Conservation (phyloP, 2,113 vertebrate genomes). For the Orycteropus afer region DNA sequence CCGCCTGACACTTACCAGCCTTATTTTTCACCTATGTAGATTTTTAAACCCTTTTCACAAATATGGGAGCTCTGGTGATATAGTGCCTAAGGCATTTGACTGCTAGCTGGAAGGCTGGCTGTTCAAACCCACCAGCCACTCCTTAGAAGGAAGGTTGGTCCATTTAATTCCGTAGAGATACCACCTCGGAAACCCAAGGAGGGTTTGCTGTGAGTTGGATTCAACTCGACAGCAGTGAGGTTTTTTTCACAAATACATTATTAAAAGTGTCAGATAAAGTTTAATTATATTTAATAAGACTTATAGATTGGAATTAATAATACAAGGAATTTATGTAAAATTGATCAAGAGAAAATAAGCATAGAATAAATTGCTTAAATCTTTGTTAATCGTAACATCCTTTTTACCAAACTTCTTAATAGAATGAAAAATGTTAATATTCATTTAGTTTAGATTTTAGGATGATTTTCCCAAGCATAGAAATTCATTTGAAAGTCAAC, state of each 20-base stretch:
- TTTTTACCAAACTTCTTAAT: not conserved
- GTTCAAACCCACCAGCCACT: too few relatives aligned
- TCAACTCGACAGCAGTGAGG: too few relatives aligned
- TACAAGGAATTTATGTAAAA: not conserved
- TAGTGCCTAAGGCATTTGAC: too few relatives aligned
- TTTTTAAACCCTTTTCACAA: conserved; percentile 21
- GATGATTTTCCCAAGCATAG: not conserved
- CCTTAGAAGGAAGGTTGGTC: too few relatives aligned
- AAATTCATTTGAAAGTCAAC: not conserved
- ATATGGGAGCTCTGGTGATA: too few relatives aligned
- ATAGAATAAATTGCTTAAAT: not conserved
- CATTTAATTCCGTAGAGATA: too few relatives aligned
- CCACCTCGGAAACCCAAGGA: too few relatives aligned
- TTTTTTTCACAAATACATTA: not conserved
- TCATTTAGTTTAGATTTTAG: not conserved
- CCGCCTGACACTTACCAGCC: too few relatives aligned
- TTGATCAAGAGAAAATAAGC: not conserved
- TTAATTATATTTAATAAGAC: conserved; percentile 18
- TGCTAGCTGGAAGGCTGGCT: too few relatives aligned
- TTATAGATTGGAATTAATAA: not conserved
- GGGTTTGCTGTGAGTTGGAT: too few relatives aligned
- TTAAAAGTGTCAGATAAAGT: not conserved
- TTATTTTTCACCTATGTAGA: not conserved
- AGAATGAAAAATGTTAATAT: not conserved
- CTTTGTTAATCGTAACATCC: not conserved